These are phyloP conservation scores for Nymphalis urticae DNA, from an alignment of 2,888 invertebrate genomes.

Conservation along the genomic window DNA sequence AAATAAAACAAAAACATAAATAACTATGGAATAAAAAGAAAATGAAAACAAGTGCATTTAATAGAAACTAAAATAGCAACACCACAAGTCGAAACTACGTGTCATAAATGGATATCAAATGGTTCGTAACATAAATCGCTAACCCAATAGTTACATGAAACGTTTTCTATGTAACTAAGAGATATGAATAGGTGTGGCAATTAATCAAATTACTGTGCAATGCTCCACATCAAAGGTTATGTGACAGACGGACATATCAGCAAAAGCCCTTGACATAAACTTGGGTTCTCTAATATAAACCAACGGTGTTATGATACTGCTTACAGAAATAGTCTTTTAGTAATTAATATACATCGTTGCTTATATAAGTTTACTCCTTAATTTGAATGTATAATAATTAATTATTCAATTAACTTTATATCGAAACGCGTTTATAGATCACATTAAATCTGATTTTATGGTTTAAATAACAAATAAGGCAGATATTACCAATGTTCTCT, in stretches of 20 bases:
- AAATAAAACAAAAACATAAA: too few species aligned
- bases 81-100: neutral
- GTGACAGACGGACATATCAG: constrained; percentile 10
- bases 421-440: neutral
- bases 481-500: too few species aligned
- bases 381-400: neutral
- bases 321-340: neutral
- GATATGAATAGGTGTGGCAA: constrained; percentile 2
- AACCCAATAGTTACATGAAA: neutral
- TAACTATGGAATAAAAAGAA: too few species aligned
- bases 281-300: neutral
- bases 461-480: too few species aligned
- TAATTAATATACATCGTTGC: neutral
- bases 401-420: too few species aligned
- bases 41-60: too few species aligned
- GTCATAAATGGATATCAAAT: neutral
- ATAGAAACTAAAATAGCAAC: too few species aligned
- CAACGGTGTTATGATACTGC: neutral
- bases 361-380: neutral
- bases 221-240: constrained; percentile 11
- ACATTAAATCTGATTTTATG: too few species aligned
- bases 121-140: neutral
- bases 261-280: constrained; percentile 2
- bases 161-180: neutral
- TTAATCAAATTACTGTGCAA: constrained; percentile 22